These are phyloP conservation scores for Antechinus stuartii DNA, from an alignment of 2,113 vertebrate species.

Conservation along the genomic window DNA sequence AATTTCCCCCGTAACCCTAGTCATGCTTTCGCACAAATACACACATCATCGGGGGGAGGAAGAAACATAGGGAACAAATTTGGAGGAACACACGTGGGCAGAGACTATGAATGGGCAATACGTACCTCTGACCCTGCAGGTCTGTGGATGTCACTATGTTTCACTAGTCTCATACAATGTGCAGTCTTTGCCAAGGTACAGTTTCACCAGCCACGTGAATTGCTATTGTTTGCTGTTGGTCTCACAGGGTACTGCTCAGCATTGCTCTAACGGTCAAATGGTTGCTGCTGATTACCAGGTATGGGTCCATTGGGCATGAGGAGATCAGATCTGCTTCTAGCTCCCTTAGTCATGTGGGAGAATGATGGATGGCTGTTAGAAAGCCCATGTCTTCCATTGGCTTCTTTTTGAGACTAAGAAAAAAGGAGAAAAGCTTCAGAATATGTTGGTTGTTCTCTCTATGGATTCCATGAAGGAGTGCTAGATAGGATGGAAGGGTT, in stretches of 20 bases:
- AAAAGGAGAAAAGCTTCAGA: neutral
- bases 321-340: neutral
- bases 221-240: neutral
- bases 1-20: neutral
- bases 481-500: neutral
- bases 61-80: neutral
- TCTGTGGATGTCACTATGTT: neutral
- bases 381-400: neutral
- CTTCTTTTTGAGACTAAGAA: neutral
- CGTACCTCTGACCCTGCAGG: neutral
- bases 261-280: neutral
- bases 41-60: neutral
- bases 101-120: neutral
- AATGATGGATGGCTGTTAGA: neutral
- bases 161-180: neutral
- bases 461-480: neutral
- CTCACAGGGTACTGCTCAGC: neutral
- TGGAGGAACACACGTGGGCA: neutral
- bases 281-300: neutral
- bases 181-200: neutral
- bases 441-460: neutral
- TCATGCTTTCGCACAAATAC: neutral
- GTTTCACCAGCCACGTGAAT: neutral
- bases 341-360: neutral
- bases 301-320: neutral